Percentiles rank a stretch among this genome's conserved stretches.
phyloP scores from a whole-genome alignment of 2,797 vertebrate genomes.

The Pantherophis vulpinus region DNA sequence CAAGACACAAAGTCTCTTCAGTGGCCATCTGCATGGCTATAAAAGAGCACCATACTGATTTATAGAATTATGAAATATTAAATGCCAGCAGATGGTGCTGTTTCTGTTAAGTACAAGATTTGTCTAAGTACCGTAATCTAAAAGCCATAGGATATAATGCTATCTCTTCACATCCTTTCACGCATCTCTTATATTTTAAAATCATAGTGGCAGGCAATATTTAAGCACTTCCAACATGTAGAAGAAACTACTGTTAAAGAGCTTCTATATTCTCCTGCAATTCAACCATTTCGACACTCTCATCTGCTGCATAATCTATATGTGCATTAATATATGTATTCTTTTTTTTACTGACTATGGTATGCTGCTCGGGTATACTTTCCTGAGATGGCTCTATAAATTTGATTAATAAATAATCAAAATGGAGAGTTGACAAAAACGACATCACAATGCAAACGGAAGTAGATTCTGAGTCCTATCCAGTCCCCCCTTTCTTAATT shows the following conservation, averaged over 20 bases:
- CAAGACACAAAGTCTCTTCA: background rate
- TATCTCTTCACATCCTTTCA: background rate
- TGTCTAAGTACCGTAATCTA: background rate
- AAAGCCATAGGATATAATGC: background rate
- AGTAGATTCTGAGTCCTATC: background rate
- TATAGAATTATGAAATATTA: slow-evolving; percentile 7
- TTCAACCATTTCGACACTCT: background rate
- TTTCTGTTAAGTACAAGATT: slow-evolving; percentile 19
- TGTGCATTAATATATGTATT: background rate
- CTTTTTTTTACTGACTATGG: background rate
- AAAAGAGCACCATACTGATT: background rate
- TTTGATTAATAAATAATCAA: background rate
- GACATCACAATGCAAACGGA: background rate
- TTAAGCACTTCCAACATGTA: background rate
- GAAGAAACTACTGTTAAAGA: background rate
- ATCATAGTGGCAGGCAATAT: background rate
- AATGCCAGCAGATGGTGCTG: slow-evolving; percentile 27
- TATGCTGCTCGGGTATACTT: background rate
- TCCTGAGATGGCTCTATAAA: background rate
- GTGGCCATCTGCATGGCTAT: background rate
- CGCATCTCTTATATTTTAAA: background rate
- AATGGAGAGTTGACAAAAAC: background rate
- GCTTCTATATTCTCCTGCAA: background rate
- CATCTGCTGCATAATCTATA: background rate
- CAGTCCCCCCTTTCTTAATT: background rate